These are phyloP conservation scores for Gallinago jamesoni DNA, from an alignment of 2,113 vertebrate genomes.

Conservation along the genomic window DNA sequence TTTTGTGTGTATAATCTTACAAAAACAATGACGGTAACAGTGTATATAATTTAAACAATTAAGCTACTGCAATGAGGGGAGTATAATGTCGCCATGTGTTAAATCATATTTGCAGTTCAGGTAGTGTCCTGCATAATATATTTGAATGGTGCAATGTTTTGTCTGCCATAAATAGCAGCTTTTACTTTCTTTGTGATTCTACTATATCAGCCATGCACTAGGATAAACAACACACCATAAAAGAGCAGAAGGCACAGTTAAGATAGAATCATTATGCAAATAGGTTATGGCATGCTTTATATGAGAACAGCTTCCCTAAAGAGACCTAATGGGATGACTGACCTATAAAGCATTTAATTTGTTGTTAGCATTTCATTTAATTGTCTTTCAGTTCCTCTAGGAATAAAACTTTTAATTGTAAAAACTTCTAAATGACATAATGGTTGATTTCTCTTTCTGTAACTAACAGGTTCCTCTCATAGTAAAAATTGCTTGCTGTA, in stretches of 20 bases:
- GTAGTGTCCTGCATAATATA: constrained; percentile 53
- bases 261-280: constrained; percentile 80
- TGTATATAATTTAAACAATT: constrained; percentile 43
- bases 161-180: constrained; percentile 68
- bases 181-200: constrained; percentile 63
- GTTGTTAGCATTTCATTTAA: constrained; percentile 79
- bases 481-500: constrained; percentile 25
- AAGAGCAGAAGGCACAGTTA: constrained; percentile 79
- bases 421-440: constrained; percentile 76
- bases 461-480: constrained; percentile 69
- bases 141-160: constrained; percentile 41
- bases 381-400: constrained; percentile 75
- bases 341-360: constrained; percentile 83
- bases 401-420: constrained; percentile 82
- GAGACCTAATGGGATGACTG: constrained; percentile 78
- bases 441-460: constrained; percentile 72
- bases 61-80: not conserved
- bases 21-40: not conserved
- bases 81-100: not conserved
- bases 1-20: not conserved
- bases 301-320: constrained; percentile 77
- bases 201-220: constrained; percentile 65
- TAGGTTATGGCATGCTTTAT: constrained; percentile 79
- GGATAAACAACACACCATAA: constrained; percentile 77
- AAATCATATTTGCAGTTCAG: constrained; percentile 58